These are phyloP conservation scores for Altica lythri DNA, from an alignment of 2,888 invertebrate species.

Conservation along the genomic window DNA sequence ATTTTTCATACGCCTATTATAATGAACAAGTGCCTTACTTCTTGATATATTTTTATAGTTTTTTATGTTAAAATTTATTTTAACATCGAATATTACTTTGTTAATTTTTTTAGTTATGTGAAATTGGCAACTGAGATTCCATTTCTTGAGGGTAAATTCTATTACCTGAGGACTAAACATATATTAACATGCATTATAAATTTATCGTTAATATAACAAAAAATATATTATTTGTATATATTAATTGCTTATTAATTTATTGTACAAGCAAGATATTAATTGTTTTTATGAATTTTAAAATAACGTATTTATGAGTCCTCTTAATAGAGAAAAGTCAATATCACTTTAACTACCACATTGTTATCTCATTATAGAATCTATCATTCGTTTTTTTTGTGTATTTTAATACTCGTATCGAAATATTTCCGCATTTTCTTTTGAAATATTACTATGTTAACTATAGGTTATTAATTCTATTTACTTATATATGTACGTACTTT, in stretches of 20 bases:
- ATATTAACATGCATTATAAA: too few relatives aligned
- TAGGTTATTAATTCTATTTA: conserved; percentile 22
- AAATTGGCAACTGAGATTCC: not conserved
- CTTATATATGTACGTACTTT: conserved; percentile 23
- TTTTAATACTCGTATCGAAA: conserved; percentile 35
- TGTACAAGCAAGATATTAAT: too few relatives aligned
- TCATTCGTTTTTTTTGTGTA: conserved; percentile 17
- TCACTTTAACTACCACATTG: conserved; percentile 30
- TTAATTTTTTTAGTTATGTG: conserved; percentile 31
- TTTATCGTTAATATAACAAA: too few relatives aligned
- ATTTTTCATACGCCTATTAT: conserved; percentile 30
- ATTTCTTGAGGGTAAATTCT: too few relatives aligned
- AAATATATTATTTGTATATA: too few relatives aligned
- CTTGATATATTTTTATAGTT: conserved; percentile 41
- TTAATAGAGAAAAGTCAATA: too few relatives aligned
- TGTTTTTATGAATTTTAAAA: too few relatives aligned
- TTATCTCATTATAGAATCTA: conserved; percentile 41
- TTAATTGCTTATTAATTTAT: too few relatives aligned
- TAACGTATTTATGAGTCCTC: too few relatives aligned
- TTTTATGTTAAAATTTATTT: conserved; percentile 42
- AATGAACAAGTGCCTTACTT: conserved; percentile 47
- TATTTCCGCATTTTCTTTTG: conserved; percentile 23
- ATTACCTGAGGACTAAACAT: too few relatives aligned
- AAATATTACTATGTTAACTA: conserved; percentile 29
- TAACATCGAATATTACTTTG: conserved; percentile 40